Conservation (phyloP, 2,797 vertebrate genomes). For the Cynopterus sphinx region DNA sequence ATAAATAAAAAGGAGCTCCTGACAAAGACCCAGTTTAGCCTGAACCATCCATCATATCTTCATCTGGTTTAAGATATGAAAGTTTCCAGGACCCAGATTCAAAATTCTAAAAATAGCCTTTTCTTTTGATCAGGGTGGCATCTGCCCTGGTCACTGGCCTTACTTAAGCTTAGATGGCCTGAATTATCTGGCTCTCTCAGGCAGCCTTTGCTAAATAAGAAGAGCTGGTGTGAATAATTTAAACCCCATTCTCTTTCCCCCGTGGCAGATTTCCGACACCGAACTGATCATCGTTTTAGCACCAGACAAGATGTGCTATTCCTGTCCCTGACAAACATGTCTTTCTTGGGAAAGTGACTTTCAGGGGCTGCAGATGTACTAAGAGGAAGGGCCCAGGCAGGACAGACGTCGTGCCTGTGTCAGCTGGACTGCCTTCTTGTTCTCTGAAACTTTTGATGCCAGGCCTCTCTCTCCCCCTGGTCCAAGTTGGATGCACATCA, state of each 20-base stretch:
- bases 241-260: slow-evolving; percentile 4
- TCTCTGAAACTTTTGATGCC: not conserved
- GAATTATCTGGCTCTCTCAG: slow-evolving; percentile 10
- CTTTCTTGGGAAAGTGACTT: not conserved
- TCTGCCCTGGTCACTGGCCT: slow-evolving; percentile 23
- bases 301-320: not conserved
- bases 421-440: accelerated
- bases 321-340: not conserved
- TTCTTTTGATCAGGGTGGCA: not conserved
- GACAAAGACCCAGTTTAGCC: slow-evolving; percentile 24
- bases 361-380: not conserved
- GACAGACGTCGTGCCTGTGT: accelerated
- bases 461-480: accelerated
- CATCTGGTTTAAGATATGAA: slow-evolving; percentile 34
- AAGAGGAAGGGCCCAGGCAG: not conserved
- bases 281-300: not conserved
- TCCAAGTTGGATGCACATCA: not conserved
- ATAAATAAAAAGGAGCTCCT: slow-evolving; percentile 6
- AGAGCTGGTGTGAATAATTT: slow-evolving; percentile 74
- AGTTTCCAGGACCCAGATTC: slow-evolving; percentile 24
- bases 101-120: slow-evolving; percentile 66
- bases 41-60: slow-evolving; percentile 31
- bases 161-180: not conserved
- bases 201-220: slow-evolving; percentile 41
- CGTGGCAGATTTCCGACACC: not conserved